Conservation (phyloP, 2,797 vertebrate species). For the Brachyrhaphis roseni region DNA sequence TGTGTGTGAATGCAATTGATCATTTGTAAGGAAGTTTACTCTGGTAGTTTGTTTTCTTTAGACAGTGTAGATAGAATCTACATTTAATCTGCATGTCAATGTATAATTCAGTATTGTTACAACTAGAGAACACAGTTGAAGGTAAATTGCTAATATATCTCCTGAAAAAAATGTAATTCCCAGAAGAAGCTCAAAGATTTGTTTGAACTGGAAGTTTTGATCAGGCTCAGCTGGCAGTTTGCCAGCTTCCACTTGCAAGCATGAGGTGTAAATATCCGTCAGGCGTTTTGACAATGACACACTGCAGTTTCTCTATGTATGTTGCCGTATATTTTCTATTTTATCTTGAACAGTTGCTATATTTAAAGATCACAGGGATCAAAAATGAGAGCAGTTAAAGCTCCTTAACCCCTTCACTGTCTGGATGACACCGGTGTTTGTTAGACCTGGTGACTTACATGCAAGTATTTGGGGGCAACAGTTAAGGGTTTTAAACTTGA, state of each 20-base stretch:
- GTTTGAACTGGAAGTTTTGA: constrained; percentile 50
- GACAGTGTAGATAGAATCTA: background rate
- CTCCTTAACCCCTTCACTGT: background rate
- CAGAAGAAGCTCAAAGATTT: constrained; percentile 29
- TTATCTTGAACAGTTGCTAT: background rate
- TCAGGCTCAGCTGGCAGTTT: constrained; percentile 54
- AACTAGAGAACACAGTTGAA: constrained; percentile 16
- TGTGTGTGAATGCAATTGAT: background rate
- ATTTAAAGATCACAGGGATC: constrained; percentile 27
- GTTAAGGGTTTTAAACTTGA: background rate
- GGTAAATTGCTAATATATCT: constrained; percentile 49
- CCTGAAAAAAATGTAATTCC: constrained; percentile 27
- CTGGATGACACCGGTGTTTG: no score
- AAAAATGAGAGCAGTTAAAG: constrained; percentile 5
- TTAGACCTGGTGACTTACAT: no score
- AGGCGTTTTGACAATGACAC: background rate
- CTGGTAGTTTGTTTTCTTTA: background rate
- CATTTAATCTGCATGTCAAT: background rate
- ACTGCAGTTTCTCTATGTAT: background rate
- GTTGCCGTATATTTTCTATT: background rate
- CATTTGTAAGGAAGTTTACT: background rate
- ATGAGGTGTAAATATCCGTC: background rate
- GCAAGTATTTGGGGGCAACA: no score
- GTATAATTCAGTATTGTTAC: background rate
- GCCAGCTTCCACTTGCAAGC: constrained; percentile 40